Conservation (phyloP, 1,140 invertebrate species). For the Leptopilina clavipes region DNA sequence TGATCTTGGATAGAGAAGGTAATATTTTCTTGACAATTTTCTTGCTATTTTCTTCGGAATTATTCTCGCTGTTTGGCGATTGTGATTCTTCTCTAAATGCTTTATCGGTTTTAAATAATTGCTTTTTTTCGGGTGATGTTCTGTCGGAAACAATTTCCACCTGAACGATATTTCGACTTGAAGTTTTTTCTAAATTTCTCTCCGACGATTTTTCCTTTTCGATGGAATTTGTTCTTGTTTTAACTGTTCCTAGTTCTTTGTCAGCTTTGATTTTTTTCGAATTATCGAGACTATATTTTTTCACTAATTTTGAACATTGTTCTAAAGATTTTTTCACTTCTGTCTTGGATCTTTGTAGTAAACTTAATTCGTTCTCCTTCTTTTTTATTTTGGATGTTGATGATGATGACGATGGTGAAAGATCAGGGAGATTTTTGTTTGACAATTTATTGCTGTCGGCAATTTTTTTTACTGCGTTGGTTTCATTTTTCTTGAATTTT, state of each 20-base stretch:
- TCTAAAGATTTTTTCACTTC: conserved; percentile 52
- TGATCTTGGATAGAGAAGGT: conserved; percentile 46
- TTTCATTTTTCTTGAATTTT: conserved; percentile 57
- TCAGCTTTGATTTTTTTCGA: conserved; percentile 47
- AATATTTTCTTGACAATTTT: conserved; percentile 47
- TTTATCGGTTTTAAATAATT: not conserved
- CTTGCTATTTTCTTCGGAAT: conserved; percentile 35
- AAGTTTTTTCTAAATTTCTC: not conserved
- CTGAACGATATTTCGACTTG: not conserved
- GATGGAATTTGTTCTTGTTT: conserved; percentile 31
- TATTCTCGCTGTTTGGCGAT: conserved; percentile 15
- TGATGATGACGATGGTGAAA: not conserved
- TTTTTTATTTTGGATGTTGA: conserved; percentile 48
- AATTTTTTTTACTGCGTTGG: conserved; percentile 53
- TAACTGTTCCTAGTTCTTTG: conserved; percentile 39
- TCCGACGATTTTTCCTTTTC: not conserved
- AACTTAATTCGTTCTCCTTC: conserved; percentile 46
- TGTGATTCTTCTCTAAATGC: not conserved
- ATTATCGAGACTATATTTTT: conserved; percentile 59
- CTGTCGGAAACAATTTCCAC: not conserved
- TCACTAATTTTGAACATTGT: conserved; percentile 53
- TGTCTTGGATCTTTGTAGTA: conserved; percentile 48
- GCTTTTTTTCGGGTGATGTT: not conserved
- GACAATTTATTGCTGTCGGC: conserved; percentile 51
- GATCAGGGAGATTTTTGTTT: not conserved